Evolutionary conservation across 2,113 vertebrate genomes (phyloP), one percentile per base, ranked within the genome.

Genomic region (Tiliqua scincoides): DNA sequence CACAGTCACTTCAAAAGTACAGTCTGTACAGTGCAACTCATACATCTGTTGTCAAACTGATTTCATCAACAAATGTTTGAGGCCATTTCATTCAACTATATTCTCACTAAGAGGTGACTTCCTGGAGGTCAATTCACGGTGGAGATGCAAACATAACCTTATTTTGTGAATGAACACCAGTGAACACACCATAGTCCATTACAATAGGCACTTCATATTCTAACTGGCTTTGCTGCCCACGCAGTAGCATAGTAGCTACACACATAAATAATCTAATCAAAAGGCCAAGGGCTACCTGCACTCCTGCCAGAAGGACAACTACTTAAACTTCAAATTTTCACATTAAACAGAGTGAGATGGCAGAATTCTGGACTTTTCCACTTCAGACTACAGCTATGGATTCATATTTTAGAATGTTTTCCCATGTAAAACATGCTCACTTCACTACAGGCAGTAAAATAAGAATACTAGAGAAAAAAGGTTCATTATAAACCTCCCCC

Each of bases 1-100:
- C 57, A 65, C n/a, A 40, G 48, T 59, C 61, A 73, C 32, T 82
- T 87, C 35, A 76, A 43, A 57, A 75, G 27, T 87, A 86, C 68
- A 87, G 80, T 72, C 21, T 63, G 37, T 27, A 79, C 20, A 79
- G 0, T 6, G 11, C 3, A 63, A 11, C 62, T 88, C 32, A 73
- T 87, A 59, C 30, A 32, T 85, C 62, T 32, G 80, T 0, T 8
- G n/a, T 30, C 79, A 79, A 17, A 71, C 3, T 71, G 65, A 35
- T 21, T 79, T 85, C 73, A 81, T 43, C 0, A 1, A 6, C 48
- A 3, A 0, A 1, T 27, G 84, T 68, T 67, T 77, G 67, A 85
- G 77, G 52, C 75, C 10, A 40, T 70, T 59, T 57, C 48, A n/a
- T 25, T n/a, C 75, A 71, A 43, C 32, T 40, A 6, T 21, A 40